Evolutionary conservation across 2,113 vertebrate species (phyloP).

Genomic region (Pseudorectes ferrugineus): DNA sequence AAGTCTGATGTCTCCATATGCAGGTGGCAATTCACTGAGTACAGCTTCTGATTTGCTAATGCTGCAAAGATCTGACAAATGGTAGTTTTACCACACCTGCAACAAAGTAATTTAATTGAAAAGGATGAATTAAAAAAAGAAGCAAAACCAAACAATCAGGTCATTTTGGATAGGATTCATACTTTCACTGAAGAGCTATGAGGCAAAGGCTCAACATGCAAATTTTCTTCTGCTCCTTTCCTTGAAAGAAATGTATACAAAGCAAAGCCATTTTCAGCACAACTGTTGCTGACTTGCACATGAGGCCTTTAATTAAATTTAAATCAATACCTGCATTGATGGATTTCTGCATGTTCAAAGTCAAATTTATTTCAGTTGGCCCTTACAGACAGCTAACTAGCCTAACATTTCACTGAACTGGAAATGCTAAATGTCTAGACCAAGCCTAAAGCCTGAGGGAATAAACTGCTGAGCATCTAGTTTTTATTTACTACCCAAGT

Average conservation of each 20-base stretch:
- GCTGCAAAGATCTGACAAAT: constrained; percentile 94
- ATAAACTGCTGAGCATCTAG: not conserved
- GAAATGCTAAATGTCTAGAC: not conserved
- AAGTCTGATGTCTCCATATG: constrained; percentile 98
- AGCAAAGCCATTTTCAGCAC: not conserved
- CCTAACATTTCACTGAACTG: not conserved
- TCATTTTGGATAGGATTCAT: not conserved
- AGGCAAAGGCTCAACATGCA: not conserved
- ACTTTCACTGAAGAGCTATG: not conserved
- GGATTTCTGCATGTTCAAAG: not conserved
- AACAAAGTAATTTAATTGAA: not conserved
- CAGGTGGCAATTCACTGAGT: constrained; percentile 90
- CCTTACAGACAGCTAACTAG: not conserved
- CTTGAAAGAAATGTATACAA: not conserved
- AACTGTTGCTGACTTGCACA: not conserved
- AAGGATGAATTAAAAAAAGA: not conserved
- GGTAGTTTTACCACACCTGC: constrained; percentile 96
- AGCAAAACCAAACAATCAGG: not conserved
- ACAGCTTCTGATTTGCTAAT: constrained; percentile 80
- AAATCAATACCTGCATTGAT: not conserved
- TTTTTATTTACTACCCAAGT: not conserved
- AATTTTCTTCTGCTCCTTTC: not conserved
- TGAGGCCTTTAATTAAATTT: not conserved
- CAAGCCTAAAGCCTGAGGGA: not conserved
- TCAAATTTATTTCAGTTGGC: not conserved